A percentile compares a stretch with the other conserved stretches of the same genome.
Evolutionary conservation across 1,140 invertebrate genomes (phyloP).

Genomic region (Drosophila saltans): DNA sequence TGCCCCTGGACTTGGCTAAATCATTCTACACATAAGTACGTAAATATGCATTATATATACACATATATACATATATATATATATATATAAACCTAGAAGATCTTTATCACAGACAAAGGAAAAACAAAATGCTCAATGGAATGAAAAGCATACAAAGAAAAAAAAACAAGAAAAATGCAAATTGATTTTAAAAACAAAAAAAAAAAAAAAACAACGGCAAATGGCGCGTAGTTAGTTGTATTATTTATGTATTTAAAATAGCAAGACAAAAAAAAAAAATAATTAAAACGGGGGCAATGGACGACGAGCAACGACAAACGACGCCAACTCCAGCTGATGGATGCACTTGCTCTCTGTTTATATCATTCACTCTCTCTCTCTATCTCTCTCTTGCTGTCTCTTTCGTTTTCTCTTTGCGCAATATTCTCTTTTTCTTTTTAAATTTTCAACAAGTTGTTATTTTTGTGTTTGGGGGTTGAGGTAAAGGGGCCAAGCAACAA

Average conservation of each 20-base stretch:
- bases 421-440: background rate
- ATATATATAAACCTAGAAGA: background rate
- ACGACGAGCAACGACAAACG: conserved; percentile 38
- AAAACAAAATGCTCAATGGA: conserved; percentile 33
- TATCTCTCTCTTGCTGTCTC: background rate
- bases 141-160: conserved; percentile 28
- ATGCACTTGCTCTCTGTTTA: conserved; percentile 25
- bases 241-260: conserved; percentile 35
- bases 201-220: conserved; percentile 23
- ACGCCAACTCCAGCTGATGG: conserved; percentile 61
- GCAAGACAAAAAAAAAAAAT: conserved; percentile 32
- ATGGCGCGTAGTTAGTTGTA: conserved; percentile 30
- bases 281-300: conserved; percentile 58
- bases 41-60: conserved; percentile 3
- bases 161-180: conserved; percentile 24
- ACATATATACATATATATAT: conserved; percentile 6
- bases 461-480: background rate
- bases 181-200: conserved; percentile 37
- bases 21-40: conserved; percentile 10
- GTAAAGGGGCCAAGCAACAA: conserved; percentile 17
- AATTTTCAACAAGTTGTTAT: conserved; percentile 46
- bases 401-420: conserved; percentile 14
- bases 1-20: conserved; percentile 7
- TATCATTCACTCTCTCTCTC: background rate
- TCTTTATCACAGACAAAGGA: conserved; percentile 51